Conservation (phyloP, 2,888 invertebrate genomes). For the Lampropteryx suffumata region DNA sequence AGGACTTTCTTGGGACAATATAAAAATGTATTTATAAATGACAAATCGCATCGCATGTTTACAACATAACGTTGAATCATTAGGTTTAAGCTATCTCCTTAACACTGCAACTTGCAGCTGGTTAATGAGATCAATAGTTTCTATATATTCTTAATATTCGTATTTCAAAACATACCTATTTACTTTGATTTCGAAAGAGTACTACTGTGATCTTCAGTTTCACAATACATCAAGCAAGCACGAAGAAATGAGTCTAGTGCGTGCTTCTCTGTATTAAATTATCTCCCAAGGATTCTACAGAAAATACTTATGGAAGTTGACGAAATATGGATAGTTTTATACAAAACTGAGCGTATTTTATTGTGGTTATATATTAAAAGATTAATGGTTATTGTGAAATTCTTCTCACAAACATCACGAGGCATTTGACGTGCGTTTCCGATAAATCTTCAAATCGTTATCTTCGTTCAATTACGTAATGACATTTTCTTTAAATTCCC, state of each 20-base stretch:
- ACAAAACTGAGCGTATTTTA: neutral
- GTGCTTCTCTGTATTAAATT: neutral
- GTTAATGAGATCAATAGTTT: neutral
- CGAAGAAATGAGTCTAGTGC: slow-evolving; percentile 2
- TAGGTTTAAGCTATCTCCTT: too few species aligned
- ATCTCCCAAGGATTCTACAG: neutral
- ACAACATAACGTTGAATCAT: too few species aligned
- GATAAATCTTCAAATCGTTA: slow-evolving; percentile 40
- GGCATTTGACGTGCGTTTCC: slow-evolving; percentile 29
- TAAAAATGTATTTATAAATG: neutral
- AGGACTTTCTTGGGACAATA: slow-evolving; percentile 36
- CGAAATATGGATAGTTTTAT: too few species aligned
- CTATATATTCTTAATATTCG: too few species aligned
- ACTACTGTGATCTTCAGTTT: slow-evolving; percentile 16
- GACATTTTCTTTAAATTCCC: slow-evolving; percentile 74
- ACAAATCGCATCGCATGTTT: too few species aligned
- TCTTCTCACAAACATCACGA: slow-evolving; percentile 14
- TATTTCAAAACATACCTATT: too few species aligned
- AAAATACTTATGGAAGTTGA: too few species aligned
- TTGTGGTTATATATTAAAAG: slow-evolving; percentile 2
- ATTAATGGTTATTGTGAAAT: slow-evolving; percentile 16
- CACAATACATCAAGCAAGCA: slow-evolving; percentile 8
- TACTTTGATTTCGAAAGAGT: slow-evolving; percentile 10
- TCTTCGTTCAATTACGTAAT: slow-evolving; percentile 61
- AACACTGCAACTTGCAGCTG: neutral